Evolutionary conservation across 2,888 invertebrate species (phyloP).

Genomic region (Kryphioiulus occultus): DNA sequence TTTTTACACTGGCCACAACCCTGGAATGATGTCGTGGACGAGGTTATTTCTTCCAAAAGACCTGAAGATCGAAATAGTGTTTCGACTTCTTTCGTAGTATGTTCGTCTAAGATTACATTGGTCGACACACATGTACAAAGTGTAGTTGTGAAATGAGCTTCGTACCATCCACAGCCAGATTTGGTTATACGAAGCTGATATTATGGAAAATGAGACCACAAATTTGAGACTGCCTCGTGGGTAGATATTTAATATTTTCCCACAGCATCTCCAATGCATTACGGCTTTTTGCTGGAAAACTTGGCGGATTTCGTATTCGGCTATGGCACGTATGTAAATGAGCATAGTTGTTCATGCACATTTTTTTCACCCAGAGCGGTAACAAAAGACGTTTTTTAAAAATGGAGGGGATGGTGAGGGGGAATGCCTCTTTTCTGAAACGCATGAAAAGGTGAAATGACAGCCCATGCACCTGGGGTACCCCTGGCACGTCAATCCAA

Average conservation of each 20-base stretch:
- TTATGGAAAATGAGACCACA: constrained; percentile 13
- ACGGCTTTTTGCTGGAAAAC: neutral
- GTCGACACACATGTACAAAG: too few species aligned
- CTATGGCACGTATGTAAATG: constrained; percentile 1
- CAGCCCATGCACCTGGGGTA: constrained; percentile 38
- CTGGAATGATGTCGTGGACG: too few species aligned
- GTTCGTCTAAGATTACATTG: too few species aligned
- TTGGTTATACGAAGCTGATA: neutral
- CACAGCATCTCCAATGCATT: constrained; percentile 1
- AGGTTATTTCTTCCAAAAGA: too few species aligned
- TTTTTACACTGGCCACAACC: too few species aligned
- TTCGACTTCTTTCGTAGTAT: too few species aligned
- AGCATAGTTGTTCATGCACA: constrained; percentile 27
- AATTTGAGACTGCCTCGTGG: constrained; percentile 33
- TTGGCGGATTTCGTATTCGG: neutral
- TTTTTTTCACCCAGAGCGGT: constrained; percentile 16
- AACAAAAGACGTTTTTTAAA: constrained; percentile 6
- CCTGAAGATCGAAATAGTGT: too few species aligned
- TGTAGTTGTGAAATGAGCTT: too few species aligned
- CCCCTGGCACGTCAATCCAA: constrained; percentile 43
- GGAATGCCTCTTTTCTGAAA: neutral
- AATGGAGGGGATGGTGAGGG: neutral
- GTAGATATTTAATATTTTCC: constrained; percentile 38
- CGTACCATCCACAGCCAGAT: neutral
- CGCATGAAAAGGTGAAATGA: constrained; percentile 32